Percentiles rank a stretch among this genome's conserved stretches.
These are phyloP conservation scores for Propithecus deckenii DNA, from an alignment of 2,797 vertebrate genomes.

Conservation along the genomic window DNA sequence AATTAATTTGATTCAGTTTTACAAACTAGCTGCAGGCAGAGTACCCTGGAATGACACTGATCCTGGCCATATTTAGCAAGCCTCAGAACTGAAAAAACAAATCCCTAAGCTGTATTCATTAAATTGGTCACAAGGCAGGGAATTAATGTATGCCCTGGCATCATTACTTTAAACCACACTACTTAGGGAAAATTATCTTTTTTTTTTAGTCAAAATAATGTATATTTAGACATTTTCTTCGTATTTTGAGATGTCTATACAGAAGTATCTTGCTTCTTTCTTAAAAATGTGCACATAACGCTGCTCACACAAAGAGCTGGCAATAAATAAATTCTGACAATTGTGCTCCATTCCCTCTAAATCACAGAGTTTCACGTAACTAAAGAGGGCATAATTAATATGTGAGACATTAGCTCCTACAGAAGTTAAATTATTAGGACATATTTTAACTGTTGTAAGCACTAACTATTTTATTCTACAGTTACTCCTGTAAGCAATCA, in stretches of 20 bases:
- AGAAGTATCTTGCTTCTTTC: slow-evolving; percentile 9
- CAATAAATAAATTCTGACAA: slow-evolving; percentile 37
- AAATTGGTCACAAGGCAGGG: background rate
- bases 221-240: slow-evolving; percentile 12
- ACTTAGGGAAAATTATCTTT: background rate
- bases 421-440: slow-evolving; percentile 35
- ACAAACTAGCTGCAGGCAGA: background rate
- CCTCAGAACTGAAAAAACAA: background rate
- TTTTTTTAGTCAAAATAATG: slow-evolving; percentile 22
- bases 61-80: background rate
- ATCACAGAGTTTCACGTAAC: slow-evolving; percentile 17
- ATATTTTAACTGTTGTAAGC: background rate
- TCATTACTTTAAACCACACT: background rate
- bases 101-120: background rate
- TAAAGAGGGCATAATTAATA: background rate
- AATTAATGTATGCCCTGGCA: background rate
- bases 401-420: background rate
- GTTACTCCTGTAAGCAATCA: background rate
- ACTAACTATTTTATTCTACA: background rate
- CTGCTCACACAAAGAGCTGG: background rate
- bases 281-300: background rate
- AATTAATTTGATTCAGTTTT: background rate
- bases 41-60: background rate
- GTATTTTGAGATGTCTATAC: slow-evolving; percentile 25
- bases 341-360: background rate